Evolutionary conservation across 2,797 vertebrate genomes (phyloP).

Genomic region (Phaenicophaeus curvirostris): DNA sequence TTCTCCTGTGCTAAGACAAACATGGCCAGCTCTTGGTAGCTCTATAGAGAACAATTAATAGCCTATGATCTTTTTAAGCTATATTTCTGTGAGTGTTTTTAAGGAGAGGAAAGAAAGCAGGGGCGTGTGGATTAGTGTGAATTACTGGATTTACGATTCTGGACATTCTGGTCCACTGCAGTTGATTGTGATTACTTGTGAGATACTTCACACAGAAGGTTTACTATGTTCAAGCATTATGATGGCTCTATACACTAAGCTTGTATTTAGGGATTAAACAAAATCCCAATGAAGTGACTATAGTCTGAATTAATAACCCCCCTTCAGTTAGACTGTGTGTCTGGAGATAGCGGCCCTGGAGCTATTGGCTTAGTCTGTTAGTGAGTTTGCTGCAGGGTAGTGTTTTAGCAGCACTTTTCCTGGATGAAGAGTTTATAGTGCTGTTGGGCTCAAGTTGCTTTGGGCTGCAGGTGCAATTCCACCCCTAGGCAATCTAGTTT

Average conservation of each 20-base stretch:
- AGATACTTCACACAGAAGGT: neutral
- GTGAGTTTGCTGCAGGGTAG: neutral
- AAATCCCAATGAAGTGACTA: neutral
- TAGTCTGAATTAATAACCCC: neutral
- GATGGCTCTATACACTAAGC: neutral
- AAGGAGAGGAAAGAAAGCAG: neutral
- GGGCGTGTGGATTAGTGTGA: accelerated
- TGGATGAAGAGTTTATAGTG: neutral
- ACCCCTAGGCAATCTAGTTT: neutral
- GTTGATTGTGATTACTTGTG: neutral
- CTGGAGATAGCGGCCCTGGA: neutral
- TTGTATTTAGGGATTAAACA: neutral
- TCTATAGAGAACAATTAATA: neutral
- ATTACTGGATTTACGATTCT: neutral
- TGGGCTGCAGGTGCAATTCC: neutral
- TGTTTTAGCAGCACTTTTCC: neutral
- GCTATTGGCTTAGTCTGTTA: neutral
- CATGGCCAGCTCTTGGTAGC: neutral
- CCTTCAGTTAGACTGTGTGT: too few relatives aligned
- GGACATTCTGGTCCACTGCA: neutral
- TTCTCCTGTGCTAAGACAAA: neutral
- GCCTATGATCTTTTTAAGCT: neutral
- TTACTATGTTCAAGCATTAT: accelerated
- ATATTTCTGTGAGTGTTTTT: neutral
- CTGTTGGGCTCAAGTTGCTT: neutral